phyloP scores from a whole-genome alignment of 2,888 invertebrate species.

The Sarcophaga variegata region DNA sequence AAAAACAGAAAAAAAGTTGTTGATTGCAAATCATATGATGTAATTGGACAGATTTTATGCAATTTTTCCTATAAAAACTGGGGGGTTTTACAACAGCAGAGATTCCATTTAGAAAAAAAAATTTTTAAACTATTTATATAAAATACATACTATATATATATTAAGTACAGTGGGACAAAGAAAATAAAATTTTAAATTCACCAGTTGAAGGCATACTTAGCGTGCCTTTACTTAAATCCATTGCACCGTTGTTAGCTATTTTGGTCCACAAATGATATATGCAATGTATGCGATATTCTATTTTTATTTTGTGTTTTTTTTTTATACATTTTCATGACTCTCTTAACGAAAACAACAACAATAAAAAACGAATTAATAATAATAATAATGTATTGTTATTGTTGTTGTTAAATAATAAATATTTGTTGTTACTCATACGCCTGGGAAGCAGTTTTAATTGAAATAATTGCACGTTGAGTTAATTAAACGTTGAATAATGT shows the following conservation, averaged over 20 bases:
- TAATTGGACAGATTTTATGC: constrained; percentile 41
- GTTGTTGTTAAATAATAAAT: constrained; percentile 53
- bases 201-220: too few relatives aligned
- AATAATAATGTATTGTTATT: constrained; percentile 37
- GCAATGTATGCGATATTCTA: background rate
- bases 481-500: constrained; percentile 82
- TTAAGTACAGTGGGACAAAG: constrained; percentile 24
- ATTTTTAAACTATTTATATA: background rate
- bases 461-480: constrained; percentile 82
- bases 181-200: too few relatives aligned
- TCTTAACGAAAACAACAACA: background rate
- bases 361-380: too few relatives aligned
- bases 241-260: too few relatives aligned
- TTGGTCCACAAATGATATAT: too few relatives aligned
- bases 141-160: too few relatives aligned
- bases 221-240: too few relatives aligned
- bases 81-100: background rate
- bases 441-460: constrained; percentile 81
- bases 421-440: constrained; percentile 76
- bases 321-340: constrained; percentile 62
- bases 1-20: background rate
- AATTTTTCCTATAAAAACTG: background rate
- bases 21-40: constrained; percentile 17
- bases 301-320: constrained; percentile 26
- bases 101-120: background rate